phyloP scores from a whole-genome alignment of 1,140 invertebrate species.

The Macrocentrus cingulum region DNA sequence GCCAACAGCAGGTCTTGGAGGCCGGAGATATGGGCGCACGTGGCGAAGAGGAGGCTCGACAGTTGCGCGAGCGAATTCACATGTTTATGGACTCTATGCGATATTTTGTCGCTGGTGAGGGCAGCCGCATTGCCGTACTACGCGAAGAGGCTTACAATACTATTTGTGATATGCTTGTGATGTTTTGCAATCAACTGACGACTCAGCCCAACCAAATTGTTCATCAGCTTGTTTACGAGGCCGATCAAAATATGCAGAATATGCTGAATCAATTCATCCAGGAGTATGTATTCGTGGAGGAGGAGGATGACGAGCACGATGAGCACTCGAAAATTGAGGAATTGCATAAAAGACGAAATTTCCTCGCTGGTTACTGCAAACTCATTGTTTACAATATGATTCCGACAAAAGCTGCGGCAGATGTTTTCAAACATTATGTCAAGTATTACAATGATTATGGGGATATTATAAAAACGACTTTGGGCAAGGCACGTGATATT shows the following conservation, averaged over 20 bases:
- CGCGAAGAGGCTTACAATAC: slow-evolving; percentile 79
- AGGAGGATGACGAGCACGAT: slow-evolving; percentile 84
- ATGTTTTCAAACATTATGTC: slow-evolving; percentile 97
- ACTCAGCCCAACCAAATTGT: slow-evolving; percentile 64
- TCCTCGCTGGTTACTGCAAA: slow-evolving; percentile 96
- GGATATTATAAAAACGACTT: slow-evolving; percentile 98
- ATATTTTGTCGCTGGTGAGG: slow-evolving; percentile 59
- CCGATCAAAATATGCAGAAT: slow-evolving; percentile 76
- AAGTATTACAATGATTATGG: slow-evolving; percentile 99
- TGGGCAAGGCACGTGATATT: slow-evolving; percentile 95
- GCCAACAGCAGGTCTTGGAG: slow-evolving; percentile 79
- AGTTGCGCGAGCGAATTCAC: slow-evolving; percentile 69
- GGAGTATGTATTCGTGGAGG: slow-evolving; percentile 89
- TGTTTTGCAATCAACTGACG: slow-evolving; percentile 87
- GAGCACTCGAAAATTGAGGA: slow-evolving; percentile 95
- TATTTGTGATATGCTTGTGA: slow-evolving; percentile 92
- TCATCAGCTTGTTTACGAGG: slow-evolving; percentile 77
- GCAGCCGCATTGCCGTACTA: slow-evolving; percentile 35
- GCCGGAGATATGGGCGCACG: slow-evolving; percentile 64
- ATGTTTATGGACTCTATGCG: slow-evolving; percentile 76
- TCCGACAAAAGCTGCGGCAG: slow-evolving; percentile 86
- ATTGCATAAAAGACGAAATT: slow-evolving; percentile 92
- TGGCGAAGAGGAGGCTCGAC: slow-evolving; percentile 51
- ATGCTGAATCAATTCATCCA: slow-evolving; percentile 91
- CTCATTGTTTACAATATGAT: slow-evolving; percentile 97